phyloP scores from a whole-genome alignment of 2,113 vertebrate species.

The Xiphorhynchus elegans region DNA sequence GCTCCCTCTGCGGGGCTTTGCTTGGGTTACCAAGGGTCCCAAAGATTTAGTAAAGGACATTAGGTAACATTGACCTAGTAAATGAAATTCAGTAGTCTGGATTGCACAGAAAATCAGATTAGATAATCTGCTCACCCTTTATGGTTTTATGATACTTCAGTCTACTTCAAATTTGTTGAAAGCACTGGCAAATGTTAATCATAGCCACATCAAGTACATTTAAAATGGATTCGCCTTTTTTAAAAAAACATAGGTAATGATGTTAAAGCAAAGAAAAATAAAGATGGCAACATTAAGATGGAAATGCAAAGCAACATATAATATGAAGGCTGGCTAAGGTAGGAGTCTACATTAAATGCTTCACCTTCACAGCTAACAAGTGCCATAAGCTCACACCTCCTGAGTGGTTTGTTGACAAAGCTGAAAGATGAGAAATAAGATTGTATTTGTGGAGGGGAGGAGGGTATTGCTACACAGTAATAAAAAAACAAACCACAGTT shows the following conservation, averaged over 20 bases:
- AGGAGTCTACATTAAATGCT: not conserved
- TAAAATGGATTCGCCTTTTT: not conserved
- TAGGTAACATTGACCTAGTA: not conserved
- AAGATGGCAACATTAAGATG: not conserved
- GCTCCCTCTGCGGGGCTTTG: not conserved
- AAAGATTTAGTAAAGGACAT: not conserved
- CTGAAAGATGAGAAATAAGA: not conserved
- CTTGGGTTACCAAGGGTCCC: not conserved
- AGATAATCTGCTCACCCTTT: not conserved
- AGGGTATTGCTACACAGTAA: not conserved
- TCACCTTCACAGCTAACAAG: not conserved
- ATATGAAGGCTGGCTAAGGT: not conserved
- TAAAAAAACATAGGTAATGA: not conserved
- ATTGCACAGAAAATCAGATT: not conserved
- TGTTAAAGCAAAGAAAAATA: not conserved
- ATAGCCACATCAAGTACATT: not conserved
- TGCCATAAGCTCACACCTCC: not conserved
- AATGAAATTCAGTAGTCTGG: not conserved
- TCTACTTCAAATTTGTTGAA: not conserved
- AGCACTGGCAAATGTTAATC: not conserved
- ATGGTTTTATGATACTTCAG: not conserved
- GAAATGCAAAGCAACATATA: not conserved
- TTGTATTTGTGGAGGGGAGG: not conserved
- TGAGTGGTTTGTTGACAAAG: not conserved
- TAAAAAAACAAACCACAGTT: not conserved